phyloP scores from a whole-genome alignment of 1,140 invertebrate genomes.

The Nebria ingens region DNA sequence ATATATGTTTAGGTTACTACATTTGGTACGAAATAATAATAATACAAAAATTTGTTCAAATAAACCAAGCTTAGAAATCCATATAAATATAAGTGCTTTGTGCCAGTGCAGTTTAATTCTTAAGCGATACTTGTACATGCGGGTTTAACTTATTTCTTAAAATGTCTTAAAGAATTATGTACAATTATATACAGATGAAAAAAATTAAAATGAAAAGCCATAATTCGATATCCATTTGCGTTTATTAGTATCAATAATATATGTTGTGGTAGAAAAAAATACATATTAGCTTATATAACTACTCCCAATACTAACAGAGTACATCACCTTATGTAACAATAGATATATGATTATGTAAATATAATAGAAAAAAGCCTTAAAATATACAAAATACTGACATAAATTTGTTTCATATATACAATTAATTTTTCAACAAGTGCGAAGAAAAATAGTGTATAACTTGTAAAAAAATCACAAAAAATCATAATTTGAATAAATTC shows the following conservation, averaged over 20 bases:
- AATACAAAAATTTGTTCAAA: no score
- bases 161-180: background rate
- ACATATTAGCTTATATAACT: slow-evolving; percentile 1
- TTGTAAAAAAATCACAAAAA: background rate
- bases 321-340: slow-evolving; percentile 1
- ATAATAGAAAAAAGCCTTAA: no score
- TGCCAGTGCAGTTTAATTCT: no score
- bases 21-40: no score
- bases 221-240: background rate
- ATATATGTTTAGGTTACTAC: no score
- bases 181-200: background rate
- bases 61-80: no score
- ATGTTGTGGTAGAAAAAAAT: slow-evolving; percentile 2
- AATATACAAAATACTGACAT: slow-evolving; percentile 2
- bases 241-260: background rate
- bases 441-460: background rate
- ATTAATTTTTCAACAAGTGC: background rate
- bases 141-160: no score
- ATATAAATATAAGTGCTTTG: no score
- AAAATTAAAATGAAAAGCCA: slow-evolving; percentile 8
- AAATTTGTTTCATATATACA: background rate
- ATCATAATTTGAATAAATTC: background rate
- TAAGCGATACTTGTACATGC: no score
- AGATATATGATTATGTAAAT: background rate
- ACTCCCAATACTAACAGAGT: background rate